phyloP scores from a whole-genome alignment of 2,888 invertebrate genomes.

The Phlogophora meticulosa region DNA sequence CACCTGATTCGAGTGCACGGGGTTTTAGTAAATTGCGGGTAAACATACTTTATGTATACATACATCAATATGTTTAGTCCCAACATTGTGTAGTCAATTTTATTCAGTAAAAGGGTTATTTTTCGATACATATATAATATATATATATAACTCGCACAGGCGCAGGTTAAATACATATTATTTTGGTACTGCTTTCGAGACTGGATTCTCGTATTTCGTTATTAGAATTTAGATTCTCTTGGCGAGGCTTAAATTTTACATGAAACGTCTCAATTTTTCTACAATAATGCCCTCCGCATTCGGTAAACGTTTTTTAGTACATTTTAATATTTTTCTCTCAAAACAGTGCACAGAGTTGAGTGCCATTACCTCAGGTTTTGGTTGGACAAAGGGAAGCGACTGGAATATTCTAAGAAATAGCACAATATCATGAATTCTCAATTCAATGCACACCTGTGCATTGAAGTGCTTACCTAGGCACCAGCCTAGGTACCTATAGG shows the following conservation, averaged over 20 bases:
- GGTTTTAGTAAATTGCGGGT: constrained; percentile 51
- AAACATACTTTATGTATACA: constrained; percentile 22
- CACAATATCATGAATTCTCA: no score
- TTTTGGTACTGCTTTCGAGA: constrained; percentile 9
- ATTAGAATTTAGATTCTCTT: constrained; percentile 15
- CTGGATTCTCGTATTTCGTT: constrained; percentile 8
- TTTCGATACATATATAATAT: no score
- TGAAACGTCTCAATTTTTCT: neutral
- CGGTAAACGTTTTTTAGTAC: neutral
- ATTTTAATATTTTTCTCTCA: neutral
- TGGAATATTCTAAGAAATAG: neutral
- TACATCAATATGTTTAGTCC: constrained; percentile 39
- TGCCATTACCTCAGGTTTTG: neutral
- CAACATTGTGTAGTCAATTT: constrained; percentile 40
- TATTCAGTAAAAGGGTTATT: constrained; percentile 29
- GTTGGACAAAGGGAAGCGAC: neutral
- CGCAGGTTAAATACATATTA: constrained; percentile 21
- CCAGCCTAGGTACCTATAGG: no score
- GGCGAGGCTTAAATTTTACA: constrained; percentile 3
- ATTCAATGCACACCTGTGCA: no score
- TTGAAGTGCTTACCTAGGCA: no score
- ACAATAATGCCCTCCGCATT: neutral
- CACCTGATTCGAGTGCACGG: constrained; percentile 30
- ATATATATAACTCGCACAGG: neutral
- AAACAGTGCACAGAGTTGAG: neutral